Percentiles rank a stretch among this genome's conserved stretches.
Evolutionary conservation across 2,113 vertebrate species (phyloP).

Genomic region (Psittacula cyanocephala): DNA sequence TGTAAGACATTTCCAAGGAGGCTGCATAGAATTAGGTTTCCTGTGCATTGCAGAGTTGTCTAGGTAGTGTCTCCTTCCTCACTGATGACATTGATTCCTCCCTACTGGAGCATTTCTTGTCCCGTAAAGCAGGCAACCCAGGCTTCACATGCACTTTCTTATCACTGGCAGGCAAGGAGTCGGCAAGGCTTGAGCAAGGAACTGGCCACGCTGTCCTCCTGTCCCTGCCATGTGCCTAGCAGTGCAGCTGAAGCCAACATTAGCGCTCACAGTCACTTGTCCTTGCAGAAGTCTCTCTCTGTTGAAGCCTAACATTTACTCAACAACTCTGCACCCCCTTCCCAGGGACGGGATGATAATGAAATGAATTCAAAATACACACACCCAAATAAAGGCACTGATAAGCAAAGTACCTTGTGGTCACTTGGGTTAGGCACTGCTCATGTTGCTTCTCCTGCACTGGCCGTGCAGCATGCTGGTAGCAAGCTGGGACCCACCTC

Average conservation of each 20-base stretch:
- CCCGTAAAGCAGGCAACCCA: background rate
- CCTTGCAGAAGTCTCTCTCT: accelerated
- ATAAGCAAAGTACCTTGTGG: background rate
- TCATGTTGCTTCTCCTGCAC: background rate
- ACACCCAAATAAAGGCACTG: background rate
- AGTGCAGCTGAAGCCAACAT: background rate
- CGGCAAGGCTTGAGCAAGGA: background rate
- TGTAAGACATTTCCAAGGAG: background rate
- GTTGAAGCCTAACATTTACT: background rate
- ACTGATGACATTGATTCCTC: background rate
- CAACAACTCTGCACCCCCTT: background rate
- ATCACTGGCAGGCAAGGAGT: background rate
- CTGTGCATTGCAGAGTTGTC: background rate
- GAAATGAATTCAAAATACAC: background rate
- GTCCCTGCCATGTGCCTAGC: background rate
- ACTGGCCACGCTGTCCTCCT: accelerated
- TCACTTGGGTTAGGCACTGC: background rate
- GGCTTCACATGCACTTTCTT: background rate
- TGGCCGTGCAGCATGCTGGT: accelerated
- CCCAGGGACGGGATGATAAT: background rate
- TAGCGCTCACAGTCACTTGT: background rate
- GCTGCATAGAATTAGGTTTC: background rate
- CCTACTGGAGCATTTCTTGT: background rate
- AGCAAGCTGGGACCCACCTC: background rate
- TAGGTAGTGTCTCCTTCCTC: background rate